phyloP scores from a whole-genome alignment of 2,113 vertebrate species.

The Pangasianodon hypophthalmus region DNA sequence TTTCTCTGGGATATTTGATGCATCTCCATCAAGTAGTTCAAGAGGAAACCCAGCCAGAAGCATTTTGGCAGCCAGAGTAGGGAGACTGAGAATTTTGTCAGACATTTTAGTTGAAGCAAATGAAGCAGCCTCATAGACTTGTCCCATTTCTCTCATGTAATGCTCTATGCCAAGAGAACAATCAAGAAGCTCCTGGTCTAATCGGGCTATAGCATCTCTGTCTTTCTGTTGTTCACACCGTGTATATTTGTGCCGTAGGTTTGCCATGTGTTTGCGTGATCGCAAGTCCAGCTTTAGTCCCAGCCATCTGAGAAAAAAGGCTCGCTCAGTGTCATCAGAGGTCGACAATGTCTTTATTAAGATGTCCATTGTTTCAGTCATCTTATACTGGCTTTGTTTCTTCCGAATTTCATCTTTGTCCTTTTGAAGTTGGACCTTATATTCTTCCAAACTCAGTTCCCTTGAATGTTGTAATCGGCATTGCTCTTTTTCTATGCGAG shows the following conservation, averaged over 20 bases:
- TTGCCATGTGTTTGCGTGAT: constrained; percentile 10
- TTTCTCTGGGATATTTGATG: constrained; percentile 61
- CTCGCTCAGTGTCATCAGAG: constrained; percentile 39
- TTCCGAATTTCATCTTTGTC: neutral
- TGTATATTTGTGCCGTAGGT: constrained; percentile 17
- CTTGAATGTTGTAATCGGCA: constrained; percentile 46
- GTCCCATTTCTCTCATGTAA: constrained; percentile 67
- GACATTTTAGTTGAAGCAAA: neutral
- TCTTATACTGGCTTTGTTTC: neutral
- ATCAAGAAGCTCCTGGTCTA: constrained; percentile 61
- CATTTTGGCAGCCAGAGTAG: constrained; percentile 61
- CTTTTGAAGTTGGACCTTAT: constrained; percentile 46
- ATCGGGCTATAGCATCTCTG: neutral
- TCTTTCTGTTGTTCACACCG: constrained; percentile 35
- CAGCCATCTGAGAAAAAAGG: constrained; percentile 61
- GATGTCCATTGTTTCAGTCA: constrained; percentile 28
- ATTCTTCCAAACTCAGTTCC: neutral
- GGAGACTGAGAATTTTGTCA: constrained; percentile 38
- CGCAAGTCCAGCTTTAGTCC: constrained; percentile 50
- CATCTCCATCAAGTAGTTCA: constrained; percentile 69
- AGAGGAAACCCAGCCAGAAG: constrained; percentile 66
- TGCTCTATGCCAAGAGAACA: constrained; percentile 69
- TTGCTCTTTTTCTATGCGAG: constrained; percentile 60
- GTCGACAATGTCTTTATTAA: constrained; percentile 48
- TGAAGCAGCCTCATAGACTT: constrained; percentile 63